Evolutionary conservation across 2,888 invertebrate species (phyloP).

Genomic region (Ferrisia virgata): DNA sequence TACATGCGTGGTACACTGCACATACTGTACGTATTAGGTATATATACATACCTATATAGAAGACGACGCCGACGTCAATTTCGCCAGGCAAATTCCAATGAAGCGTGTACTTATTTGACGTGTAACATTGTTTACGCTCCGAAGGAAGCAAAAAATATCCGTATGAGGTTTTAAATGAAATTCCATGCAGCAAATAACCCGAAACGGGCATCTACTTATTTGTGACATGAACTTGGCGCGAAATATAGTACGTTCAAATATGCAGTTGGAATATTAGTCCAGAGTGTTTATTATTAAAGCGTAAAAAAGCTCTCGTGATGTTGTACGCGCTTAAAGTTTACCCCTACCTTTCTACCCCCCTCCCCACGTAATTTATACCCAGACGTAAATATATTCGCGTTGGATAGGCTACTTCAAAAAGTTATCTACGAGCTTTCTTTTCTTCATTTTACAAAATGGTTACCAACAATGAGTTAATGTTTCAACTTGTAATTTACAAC

Average conservation of each 20-base stretch:
- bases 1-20: too few species aligned
- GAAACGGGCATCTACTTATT: constrained; percentile 15
- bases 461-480: constrained; percentile 31
- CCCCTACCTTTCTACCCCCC: background rate
- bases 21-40: too few species aligned
- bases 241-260: background rate
- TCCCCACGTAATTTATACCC: constrained; percentile 22
- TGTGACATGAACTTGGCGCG: background rate
- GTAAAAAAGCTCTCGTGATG: background rate
- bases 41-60: too few species aligned
- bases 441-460: background rate
- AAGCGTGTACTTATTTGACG: background rate
- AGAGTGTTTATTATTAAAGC: constrained; percentile 20
- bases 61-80: background rate
- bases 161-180: background rate
- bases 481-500: constrained; percentile 31
- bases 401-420: constrained; percentile 39
- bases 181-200: background rate
- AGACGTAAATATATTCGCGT: constrained; percentile 20
- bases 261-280: constrained; percentile 19
- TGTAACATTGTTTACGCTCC: background rate
- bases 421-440: constrained; percentile 32
- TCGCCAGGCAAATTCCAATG: background rate
- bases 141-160: background rate
- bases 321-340: background rate